Base-by-base conservation (phyloP, 2,797 vertebrate species). In the Antrozous pallidus region DNA sequence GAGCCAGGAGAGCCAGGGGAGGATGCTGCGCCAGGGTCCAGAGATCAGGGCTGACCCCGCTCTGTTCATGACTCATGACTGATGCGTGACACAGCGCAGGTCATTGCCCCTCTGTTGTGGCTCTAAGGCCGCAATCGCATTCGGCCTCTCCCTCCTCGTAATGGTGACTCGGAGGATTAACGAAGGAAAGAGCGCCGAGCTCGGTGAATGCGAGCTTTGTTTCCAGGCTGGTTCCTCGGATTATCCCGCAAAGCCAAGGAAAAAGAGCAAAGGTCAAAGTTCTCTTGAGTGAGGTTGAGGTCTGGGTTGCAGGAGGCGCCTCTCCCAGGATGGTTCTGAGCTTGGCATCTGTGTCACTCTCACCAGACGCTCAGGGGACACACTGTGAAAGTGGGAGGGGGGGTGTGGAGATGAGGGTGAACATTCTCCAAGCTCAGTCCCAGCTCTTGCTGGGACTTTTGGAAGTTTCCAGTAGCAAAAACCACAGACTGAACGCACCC, bases 51-150 rank as follows among this genome's bases (percentile, higher is more conserved):
- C 33, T n/a, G 36, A 79, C 33, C 22, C 17, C 28, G 1, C 28
- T 49, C 33, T 11, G 11, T 45, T 81, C 85, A 2, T 71, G 95
- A 95, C 36, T 95, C 94, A 86, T 14, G 56, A 13, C 56, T 58
- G 3, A 5, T 0, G 7, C 3, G 1, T 11, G 24, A 56, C 54
- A 6, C 86, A 2, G 33, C 26, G 58, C 40, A 3, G 61, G 88
- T 38, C 73, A 24, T 56, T 33, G 33, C 16, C 67, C 88, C 26
- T 10, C 77, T 28, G 51, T 31, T 38, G 45, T 20, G 85, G 81
- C 81, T 81, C 24, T 47, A 58, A 56, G 84, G 79, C 81, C 56
- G 1, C 69, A 4, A 40, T 45, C 20, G 3, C 10, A 1, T 5
- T 16, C 51, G 51, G 78, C 91, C 65, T 51, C 91, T 75, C 94